Evolutionary conservation across 2,113 vertebrate species (phyloP).

Genomic region (Cyanoliseus patagonus): DNA sequence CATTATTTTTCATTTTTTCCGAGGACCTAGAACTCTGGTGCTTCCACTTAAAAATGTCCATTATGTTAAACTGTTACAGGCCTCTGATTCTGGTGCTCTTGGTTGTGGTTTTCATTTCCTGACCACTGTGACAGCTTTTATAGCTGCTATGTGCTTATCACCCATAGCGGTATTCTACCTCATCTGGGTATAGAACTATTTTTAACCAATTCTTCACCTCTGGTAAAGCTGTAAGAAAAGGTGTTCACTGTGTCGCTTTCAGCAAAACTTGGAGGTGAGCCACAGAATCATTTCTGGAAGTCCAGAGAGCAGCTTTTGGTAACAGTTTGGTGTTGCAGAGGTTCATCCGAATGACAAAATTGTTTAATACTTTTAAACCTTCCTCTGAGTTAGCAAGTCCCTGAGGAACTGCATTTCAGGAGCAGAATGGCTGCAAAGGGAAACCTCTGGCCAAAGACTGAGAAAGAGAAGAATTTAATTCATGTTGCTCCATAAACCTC

Average conservation of each 20-base stretch:
- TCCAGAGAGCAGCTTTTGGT: not conserved
- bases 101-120: not conserved
- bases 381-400: not conserved
- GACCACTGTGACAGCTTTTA: not conserved
- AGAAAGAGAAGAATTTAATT: not conserved
- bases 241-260: not conserved
- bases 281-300: not conserved
- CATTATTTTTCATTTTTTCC: not conserved
- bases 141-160: fast-evolving
- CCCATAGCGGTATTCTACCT: not conserved
- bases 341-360: not conserved
- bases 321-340: not conserved
- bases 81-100: not conserved
- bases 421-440: not conserved
- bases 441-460: not conserved
- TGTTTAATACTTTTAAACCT: not conserved
- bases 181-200: not conserved
- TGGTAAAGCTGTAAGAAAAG: not conserved
- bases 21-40: not conserved
- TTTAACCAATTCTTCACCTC: not conserved
- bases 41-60: not conserved
- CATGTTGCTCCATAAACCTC: not conserved
- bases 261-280: not conserved
- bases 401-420: not conserved
- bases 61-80: not conserved